phyloP scores from a whole-genome alignment of 1,140 invertebrate genomes.

The Meloidogyne floridensis region DNA sequence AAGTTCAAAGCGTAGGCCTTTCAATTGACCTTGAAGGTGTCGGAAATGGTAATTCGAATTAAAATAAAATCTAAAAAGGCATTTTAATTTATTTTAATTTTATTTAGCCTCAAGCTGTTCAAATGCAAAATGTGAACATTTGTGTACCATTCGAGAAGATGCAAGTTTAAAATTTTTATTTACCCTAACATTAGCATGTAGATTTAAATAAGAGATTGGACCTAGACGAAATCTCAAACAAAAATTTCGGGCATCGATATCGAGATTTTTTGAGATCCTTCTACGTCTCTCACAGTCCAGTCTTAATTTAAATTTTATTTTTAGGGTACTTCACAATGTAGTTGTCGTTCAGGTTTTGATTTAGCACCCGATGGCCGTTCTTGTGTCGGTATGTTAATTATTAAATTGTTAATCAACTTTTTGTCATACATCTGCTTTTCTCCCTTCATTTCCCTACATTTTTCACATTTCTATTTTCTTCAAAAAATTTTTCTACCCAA shows the following conservation, averaged over 20 bases:
- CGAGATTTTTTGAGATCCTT: too few species aligned
- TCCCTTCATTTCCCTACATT: background rate
- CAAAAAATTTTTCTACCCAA: background rate
- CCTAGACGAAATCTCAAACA: background rate
- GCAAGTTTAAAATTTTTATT: background rate
- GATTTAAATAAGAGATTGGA: too few species aligned
- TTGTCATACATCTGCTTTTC: background rate
- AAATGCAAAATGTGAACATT: constrained; percentile 55
- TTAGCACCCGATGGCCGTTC: constrained; percentile 56
- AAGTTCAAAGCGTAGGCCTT: constrained; percentile 21
- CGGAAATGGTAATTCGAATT: background rate
- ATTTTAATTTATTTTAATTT: constrained; percentile 35
- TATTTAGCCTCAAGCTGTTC: constrained; percentile 34
- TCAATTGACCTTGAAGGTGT: constrained; percentile 16
- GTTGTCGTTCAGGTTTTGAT: constrained; percentile 58
- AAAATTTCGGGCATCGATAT: background rate
- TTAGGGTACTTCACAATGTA: constrained; percentile 53
- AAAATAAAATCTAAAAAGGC: constrained; percentile 14
- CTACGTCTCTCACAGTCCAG: too few species aligned
- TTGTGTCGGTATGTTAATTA: constrained; percentile 50
- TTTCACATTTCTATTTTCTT: background rate
- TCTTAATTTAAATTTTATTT: background rate
- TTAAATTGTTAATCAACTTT: background rate
- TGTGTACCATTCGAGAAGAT: constrained; percentile 55
- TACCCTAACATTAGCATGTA: too few species aligned